These are phyloP conservation scores for Villa cingulata DNA, from an alignment of 2,888 invertebrate genomes.

Conservation along the genomic window DNA sequence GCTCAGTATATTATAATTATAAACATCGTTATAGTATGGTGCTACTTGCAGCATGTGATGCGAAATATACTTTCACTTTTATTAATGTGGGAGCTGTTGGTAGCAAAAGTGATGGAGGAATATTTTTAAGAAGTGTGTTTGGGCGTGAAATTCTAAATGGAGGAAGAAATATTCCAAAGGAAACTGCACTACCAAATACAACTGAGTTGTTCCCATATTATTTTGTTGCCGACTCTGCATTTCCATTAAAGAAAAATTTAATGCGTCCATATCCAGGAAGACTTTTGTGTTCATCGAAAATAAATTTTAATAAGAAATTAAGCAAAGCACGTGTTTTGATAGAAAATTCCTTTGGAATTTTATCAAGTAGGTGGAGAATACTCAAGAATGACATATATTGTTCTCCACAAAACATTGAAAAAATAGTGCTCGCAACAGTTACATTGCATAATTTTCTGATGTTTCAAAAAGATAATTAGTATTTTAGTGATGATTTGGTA, in stretches of 20 bases:
- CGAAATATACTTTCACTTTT: slow-evolving; percentile 22
- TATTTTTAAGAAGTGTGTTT: slow-evolving; percentile 7
- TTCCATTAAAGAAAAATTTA: slow-evolving; percentile 16
- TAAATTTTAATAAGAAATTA: slow-evolving; percentile 18
- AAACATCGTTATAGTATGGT: slow-evolving; percentile 23
- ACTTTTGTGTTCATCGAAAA: slow-evolving; percentile 11
- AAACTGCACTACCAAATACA: too few species aligned
- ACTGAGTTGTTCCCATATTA: slow-evolving; percentile 8
- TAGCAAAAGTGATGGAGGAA: slow-evolving; percentile 18
- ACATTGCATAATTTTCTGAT: too few species aligned
- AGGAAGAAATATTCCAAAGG: too few species aligned
- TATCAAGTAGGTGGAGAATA: slow-evolving; percentile 16
- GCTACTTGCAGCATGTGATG: slow-evolving; percentile 21
- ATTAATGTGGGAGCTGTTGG: slow-evolving; percentile 24
- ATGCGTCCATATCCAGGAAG: slow-evolving; percentile 18
- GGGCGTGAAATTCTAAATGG: neutral
- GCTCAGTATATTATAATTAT: slow-evolving; percentile 23
- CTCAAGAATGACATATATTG: slow-evolving; percentile 15
- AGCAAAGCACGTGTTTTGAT: slow-evolving; percentile 16
- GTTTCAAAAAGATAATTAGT: too few species aligned
- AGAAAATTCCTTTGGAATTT: slow-evolving; percentile 21
- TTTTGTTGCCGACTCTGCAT: slow-evolving; percentile 17
- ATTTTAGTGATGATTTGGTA: too few species aligned
- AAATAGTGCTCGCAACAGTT: too few species aligned
- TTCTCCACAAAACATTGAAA: slow-evolving; percentile 17